Base-by-base conservation (phyloP, 2,888 invertebrate genomes). In the Ditula angustiorana region DNA sequence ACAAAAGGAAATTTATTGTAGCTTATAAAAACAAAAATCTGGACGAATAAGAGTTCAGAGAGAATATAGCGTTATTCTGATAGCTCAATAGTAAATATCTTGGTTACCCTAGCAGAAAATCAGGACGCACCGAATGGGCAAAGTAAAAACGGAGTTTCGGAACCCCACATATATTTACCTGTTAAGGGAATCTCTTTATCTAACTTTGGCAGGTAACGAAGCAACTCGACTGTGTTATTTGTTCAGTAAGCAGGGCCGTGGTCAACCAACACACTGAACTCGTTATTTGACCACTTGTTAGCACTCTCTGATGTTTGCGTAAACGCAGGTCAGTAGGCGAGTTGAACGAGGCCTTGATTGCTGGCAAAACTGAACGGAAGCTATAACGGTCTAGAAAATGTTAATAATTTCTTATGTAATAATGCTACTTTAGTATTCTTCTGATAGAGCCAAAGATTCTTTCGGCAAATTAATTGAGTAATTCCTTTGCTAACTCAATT, bases 401-500 rank as follows among this genome's bases (percentile, higher is more conserved):
- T n/a, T 46, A 46, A n/a, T 13, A n/a, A 23, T 46, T 24, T 23
- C 19, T 44, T 11, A 8, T 24, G 23, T 7, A 46, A 23, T 10
- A 10, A 23, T 28, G 23, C 23, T 30, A 19, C 26, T 44, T 49
- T 10, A 26, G 16, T 49, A 26, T 24, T 47, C 10, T 1, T 21
- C 23, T 46, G 46, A n/a, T 46, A n/a, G 11, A 23, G 1, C 46
- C 30, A 50, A 21, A 30, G 24, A 47, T 50, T 24, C 28, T 30
- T 50, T 26, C 63, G 37, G 24, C 2, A 67, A 68, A 70, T 74
- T 81, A 80, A 83, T 83, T 78, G 71, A 74, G 75, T 72, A 70
- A 78, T 76, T 75, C 71, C 70, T 73, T 67, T 61, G 74, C 69
- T 72, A 80, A 80, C 74, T 80, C 72, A 76, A 80, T 81, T 81